These are phyloP conservation scores for Ophthalmolycus amberensis DNA, from an alignment of 2,113 vertebrate genomes.

Conservation along the genomic window DNA sequence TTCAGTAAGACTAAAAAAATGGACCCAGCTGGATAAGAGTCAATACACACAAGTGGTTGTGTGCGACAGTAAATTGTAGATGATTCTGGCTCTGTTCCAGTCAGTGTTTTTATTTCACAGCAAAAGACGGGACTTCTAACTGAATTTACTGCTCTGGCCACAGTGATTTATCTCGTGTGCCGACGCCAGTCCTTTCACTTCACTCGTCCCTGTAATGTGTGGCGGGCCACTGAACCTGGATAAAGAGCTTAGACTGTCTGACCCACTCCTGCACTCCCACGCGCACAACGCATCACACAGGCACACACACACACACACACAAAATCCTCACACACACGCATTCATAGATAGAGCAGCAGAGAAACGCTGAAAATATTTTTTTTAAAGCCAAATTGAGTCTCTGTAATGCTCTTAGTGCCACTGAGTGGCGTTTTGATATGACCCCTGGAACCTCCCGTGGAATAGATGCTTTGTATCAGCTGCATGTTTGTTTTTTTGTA, in stretches of 20 bases:
- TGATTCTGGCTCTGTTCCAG: constrained; percentile 60
- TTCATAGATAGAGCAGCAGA: constrained; percentile 36
- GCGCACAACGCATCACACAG: constrained; percentile 30
- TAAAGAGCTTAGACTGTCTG: constrained; percentile 85
- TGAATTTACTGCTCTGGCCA: constrained; percentile 65
- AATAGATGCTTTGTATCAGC: constrained; percentile 60
- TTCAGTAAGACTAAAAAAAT: constrained; percentile 43
- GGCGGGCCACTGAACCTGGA: constrained; percentile 75
- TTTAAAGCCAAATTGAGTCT: constrained; percentile 70
- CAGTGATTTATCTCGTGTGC: constrained; percentile 69
- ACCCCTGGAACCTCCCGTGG: constrained; percentile 42
- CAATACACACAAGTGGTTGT: constrained; percentile 46
- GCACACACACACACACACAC: background rate
- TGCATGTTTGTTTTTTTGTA: constrained; percentile 33
- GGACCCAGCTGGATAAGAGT: constrained; percentile 36
- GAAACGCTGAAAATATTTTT: constrained; percentile 64
- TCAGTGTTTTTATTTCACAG: constrained; percentile 60
- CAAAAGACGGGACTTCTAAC: constrained; percentile 60
- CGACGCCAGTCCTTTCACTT: constrained; percentile 77
- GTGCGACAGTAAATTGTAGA: constrained; percentile 49
- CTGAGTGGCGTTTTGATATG: constrained; percentile 54
- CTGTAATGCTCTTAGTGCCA: constrained; percentile 67
- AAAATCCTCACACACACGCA: constrained; percentile 27
- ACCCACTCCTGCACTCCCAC: constrained; percentile 73
- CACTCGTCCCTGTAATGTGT: constrained; percentile 66